A percentile compares a stretch with the other conserved stretches of the same genome.
phyloP scores from a whole-genome alignment of 1,140 invertebrate genomes.

The Aphaenogaster ashmeadi region DNA sequence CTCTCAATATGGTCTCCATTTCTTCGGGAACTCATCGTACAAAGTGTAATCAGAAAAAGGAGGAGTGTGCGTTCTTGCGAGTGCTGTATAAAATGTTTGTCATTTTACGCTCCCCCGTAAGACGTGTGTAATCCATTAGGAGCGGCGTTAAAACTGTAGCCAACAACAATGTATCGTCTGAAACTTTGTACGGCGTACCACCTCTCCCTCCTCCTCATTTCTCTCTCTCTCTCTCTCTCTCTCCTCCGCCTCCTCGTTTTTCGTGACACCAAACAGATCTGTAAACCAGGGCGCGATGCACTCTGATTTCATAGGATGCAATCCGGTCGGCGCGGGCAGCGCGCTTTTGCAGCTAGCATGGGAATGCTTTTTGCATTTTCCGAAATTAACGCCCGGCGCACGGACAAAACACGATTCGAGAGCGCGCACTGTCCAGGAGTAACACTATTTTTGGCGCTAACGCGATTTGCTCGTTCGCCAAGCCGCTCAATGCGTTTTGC shows the following conservation, averaged over 20 bases:
- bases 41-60: not conserved
- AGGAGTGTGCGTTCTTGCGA: slow-evolving; percentile 12
- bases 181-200: slow-evolving; percentile 38
- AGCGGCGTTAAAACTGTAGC: slow-evolving; percentile 47
- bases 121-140: slow-evolving; percentile 61
- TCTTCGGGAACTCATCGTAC: not conserved
- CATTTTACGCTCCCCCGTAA: slow-evolving; percentile 33
- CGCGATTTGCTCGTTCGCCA: slow-evolving; percentile 39
- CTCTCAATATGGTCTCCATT: not conserved
- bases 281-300: slow-evolving; percentile 31
- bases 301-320: slow-evolving; percentile 59
- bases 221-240: not conserved
- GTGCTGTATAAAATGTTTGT: slow-evolving; percentile 46
- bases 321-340: slow-evolving; percentile 4
- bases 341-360: slow-evolving; percentile 22
- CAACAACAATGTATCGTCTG: slow-evolving; percentile 50
- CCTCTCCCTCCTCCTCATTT: not conserved
- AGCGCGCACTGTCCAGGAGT: slow-evolving; percentile 39
- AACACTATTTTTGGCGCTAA: slow-evolving; percentile 52
- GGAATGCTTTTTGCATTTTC: slow-evolving; percentile 48
- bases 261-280: slow-evolving; percentile 38
- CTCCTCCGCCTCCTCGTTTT: slow-evolving; percentile 7
- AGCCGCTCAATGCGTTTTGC: slow-evolving; percentile 20
- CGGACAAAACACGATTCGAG: slow-evolving; percentile 46
- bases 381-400: slow-evolving; percentile 16